Conservation (phyloP, 2,113 vertebrate genomes). For the Isichthys henryi region DNA sequence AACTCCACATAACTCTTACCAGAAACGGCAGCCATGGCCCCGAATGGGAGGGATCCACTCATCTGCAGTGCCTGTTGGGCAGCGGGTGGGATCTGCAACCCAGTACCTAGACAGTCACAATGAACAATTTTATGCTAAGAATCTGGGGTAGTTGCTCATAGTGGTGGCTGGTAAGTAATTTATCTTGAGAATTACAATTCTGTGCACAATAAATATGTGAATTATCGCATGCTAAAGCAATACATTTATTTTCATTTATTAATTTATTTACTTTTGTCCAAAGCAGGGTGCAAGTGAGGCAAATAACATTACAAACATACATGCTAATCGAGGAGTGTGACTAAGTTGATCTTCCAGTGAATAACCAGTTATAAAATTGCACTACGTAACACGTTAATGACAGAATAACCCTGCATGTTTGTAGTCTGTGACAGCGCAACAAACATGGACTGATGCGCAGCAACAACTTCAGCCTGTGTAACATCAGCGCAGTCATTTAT, state of each 20-base stretch:
- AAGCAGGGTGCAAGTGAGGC: not conserved
- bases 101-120: conserved; percentile 68
- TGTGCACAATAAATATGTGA: not conserved
- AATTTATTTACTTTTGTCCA: no score
- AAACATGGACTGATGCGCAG: no score
- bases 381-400: no score
- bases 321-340: no score
- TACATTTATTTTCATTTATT: not conserved
- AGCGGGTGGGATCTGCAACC: conserved; percentile 90
- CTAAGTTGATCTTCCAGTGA: not conserved
- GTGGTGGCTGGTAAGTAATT: not conserved
- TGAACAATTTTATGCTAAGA: not conserved
- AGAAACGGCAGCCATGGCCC: conserved; percentile 66
- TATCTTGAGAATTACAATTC: not conserved
- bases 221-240: not conserved
- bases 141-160: not conserved
- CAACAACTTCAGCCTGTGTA: no score
- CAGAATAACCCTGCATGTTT: no score
- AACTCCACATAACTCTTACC: conserved; percentile 48
- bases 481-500: no score
- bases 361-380: not conserved
- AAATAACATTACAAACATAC: not conserved
- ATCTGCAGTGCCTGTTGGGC: conserved; percentile 96
- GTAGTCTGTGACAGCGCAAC: no score
- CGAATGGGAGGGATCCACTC: conserved; percentile 87